phyloP scores from a whole-genome alignment of 1,140 invertebrate genomes.

The Copidosoma floridanum region DNA sequence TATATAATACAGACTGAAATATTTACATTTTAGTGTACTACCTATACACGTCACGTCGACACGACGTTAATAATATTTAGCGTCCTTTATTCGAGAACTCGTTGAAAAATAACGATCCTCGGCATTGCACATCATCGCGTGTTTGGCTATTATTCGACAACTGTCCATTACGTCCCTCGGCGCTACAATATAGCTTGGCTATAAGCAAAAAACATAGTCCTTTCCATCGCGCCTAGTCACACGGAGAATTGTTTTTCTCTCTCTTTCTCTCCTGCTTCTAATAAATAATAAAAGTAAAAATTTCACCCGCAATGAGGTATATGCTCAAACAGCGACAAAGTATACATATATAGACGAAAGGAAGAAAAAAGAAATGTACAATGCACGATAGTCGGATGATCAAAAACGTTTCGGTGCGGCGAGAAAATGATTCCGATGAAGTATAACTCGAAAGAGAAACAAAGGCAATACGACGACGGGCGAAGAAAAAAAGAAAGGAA shows the following conservation, averaged over 20 bases:
- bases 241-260: not conserved
- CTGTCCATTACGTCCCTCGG: not conserved
- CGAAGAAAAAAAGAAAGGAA: not conserved
- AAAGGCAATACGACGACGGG: too few species aligned
- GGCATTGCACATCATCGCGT: conserved; percentile 9
- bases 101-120: not conserved
- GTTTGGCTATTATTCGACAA: not conserved
- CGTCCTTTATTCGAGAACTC: conserved; percentile 5
- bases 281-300: conserved; percentile 7
- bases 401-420: conserved; percentile 5
- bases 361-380: not conserved
- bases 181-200: not conserved
- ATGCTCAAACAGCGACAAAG: too few species aligned
- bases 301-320: too few species aligned
- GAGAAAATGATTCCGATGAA: not conserved
- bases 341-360: conserved; percentile 1
- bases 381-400: not conserved
- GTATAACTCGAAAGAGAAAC: too few species aligned
- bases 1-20: too few species aligned
- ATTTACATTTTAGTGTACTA: too few species aligned
- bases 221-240: too few species aligned
- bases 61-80: too few species aligned
- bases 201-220: not conserved
- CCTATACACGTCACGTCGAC: too few species aligned
- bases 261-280: not conserved